Percentiles rank a stretch among this genome's conserved stretches.
Evolutionary conservation across 30 jellyfish, hydroid and myxozoan species (phyloP).

Genomic region (Turritopsis rubra): DNA sequence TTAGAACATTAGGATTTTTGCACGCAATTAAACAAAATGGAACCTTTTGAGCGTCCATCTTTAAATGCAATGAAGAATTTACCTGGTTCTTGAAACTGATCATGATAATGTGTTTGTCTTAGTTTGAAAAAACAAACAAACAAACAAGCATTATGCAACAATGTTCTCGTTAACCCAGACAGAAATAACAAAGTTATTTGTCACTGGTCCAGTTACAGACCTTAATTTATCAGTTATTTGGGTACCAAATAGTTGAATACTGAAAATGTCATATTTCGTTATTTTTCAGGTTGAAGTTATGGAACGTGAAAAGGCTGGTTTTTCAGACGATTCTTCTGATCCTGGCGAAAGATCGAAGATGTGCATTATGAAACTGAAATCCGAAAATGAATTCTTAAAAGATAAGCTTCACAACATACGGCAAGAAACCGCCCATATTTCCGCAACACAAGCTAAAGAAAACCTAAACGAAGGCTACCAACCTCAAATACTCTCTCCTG

Average conservation of each 20-base stretch:
- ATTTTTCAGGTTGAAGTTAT: constrained; percentile 6
- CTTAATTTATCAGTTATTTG: no score
- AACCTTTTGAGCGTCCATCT: no score
- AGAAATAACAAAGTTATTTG: no score
- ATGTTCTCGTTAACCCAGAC: no score
- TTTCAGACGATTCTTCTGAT: not conserved
- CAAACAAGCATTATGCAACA: no score
- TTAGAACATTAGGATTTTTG: no score
- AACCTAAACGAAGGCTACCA: not conserved
- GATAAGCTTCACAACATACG: constrained; percentile 19
- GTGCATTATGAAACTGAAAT: constrained; percentile 10
- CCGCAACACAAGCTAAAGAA: not conserved
- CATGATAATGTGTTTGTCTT: no score
- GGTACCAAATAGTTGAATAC: not conserved
- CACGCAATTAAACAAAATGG: no score
- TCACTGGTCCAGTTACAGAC: no score
- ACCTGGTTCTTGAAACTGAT: no score
- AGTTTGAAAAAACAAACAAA: no score
- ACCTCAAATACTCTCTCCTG: not conserved
- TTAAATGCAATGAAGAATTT: no score
- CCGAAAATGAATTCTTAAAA: constrained; percentile 18
- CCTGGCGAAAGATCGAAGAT: not conserved
- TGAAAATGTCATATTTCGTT: not conserved
- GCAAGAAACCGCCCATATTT: not conserved
- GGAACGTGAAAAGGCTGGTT: constrained; percentile 2